Evolutionary conservation across 1,140 invertebrate genomes (phyloP).

Genomic region (Linepithema humile): DNA sequence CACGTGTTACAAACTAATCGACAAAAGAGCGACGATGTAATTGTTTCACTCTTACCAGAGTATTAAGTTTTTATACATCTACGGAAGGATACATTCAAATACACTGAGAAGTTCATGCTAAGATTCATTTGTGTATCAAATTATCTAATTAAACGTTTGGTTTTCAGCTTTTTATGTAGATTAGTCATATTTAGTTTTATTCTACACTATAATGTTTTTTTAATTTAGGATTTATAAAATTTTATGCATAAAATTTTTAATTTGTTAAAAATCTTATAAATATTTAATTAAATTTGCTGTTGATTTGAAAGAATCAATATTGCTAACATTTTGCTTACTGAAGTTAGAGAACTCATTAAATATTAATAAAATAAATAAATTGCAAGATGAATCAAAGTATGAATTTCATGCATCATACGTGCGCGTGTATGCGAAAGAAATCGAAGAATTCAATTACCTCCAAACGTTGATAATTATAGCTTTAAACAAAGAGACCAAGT

Average conservation of each 20-base stretch:
- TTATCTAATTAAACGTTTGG: background rate
- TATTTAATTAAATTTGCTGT: background rate
- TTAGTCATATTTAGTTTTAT: background rate
- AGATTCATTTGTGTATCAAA: slow-evolving; percentile 8
- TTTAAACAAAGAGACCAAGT: slow-evolving; percentile 73
- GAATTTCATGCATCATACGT: background rate
- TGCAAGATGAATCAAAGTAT: slow-evolving; percentile 2
- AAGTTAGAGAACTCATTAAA: no score
- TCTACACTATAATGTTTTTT: background rate
- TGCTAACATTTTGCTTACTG: no score
- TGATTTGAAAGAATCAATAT: background rate
- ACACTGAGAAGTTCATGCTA: slow-evolving; percentile 29
- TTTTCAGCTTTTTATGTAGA: background rate
- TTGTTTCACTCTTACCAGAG: slow-evolving; percentile 2
- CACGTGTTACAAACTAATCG: slow-evolving; percentile 29
- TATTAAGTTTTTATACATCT: background rate
- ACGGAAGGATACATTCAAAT: background rate
- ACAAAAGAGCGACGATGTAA: background rate
- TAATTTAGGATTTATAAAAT: background rate
- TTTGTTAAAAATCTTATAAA: background rate
- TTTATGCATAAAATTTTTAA: background rate
- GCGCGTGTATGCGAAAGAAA: background rate
- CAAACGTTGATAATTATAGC: slow-evolving; percentile 65
- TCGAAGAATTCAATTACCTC: slow-evolving; percentile 59
- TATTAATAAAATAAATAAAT: background rate